Base-by-base conservation (phyloP, 1,140 invertebrate genomes). In the Galendromus occidentalis region DNA sequence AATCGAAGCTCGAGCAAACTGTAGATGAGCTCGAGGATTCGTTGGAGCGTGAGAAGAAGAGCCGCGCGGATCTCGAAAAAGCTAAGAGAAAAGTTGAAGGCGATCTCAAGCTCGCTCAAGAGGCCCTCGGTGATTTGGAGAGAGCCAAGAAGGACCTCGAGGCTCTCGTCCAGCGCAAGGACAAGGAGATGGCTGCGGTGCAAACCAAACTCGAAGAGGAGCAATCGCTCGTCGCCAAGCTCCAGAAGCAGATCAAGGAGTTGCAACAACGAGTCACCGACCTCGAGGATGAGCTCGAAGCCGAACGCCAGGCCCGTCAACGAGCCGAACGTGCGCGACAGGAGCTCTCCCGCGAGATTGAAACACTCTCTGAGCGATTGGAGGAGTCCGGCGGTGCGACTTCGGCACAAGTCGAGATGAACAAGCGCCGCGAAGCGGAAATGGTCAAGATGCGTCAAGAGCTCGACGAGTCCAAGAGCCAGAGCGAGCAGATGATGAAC, bases 41-140 rank as follows among this genome's bases (percentile, higher is more conserved):
- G 63, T 70, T 82, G 28, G 78, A 79, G 66, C 75, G 79, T 59
- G 80, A 82, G 71, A 80, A 81, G 73, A 80, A 80, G 71, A 71
- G 75, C 5, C 74, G 80, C n/a, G 75, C 72, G 69, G 80, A 81
- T 70, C 73, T 79, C 28, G 80, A 81, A 68, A 81, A 82, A 68
- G 72, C 74, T 30, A 79, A 69, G 68, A 66, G 70, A 51, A 71
- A 71, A 66, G 42, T 71, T 51, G 70, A 71, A 39, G 66, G 70
- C 51, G 70, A 71, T 67, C 73, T 81, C 14, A 82, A 81, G 73
- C 71, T 75, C 65, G 78, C 79, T 39, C 80, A 81, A 69, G 78
- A 80, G 69, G 74, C 75, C 33, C 76, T 80, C 30, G 79, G 77
- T 66, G 79, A 81, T 55, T 71, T 79, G 7, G 76, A 77, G 14